A percentile compares a stretch with the other conserved stretches of the same genome.
Evolutionary conservation across 2,888 invertebrate genomes (phyloP).

Genomic region (Metacarcinus magister): DNA sequence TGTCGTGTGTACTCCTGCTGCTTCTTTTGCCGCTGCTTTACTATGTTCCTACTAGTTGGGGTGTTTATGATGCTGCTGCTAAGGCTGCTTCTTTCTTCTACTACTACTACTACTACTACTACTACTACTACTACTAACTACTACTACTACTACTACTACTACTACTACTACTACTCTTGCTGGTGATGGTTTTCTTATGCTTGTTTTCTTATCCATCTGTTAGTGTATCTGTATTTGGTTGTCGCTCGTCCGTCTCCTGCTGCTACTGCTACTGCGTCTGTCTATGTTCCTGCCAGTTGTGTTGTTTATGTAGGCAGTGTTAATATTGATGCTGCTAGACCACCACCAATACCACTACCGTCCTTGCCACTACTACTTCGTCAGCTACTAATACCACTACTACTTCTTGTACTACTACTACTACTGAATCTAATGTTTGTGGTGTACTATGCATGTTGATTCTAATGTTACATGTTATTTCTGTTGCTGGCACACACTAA

Average conservation of each 20-base stretch:
- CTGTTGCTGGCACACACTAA: not conserved
- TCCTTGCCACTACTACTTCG: not conserved
- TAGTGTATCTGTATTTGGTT: not conserved
- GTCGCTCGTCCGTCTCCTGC: not conserved
- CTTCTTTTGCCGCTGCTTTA: not conserved
- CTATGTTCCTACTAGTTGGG: not conserved
- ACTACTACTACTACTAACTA: not conserved
- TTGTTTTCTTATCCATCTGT: not conserved
- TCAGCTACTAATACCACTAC: not conserved
- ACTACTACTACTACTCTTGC: not conserved
- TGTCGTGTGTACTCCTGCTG: not conserved
- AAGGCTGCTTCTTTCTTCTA: not conserved
- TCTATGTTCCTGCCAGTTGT: not conserved
- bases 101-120: not conserved
- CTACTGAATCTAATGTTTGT: not conserved
- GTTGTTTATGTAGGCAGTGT: not conserved
- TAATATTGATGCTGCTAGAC: not conserved
- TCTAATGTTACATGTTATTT: not conserved
- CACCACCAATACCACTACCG: too few relatives aligned
- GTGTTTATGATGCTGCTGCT: not conserved
- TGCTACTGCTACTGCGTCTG: not conserved
- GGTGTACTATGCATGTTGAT: too few relatives aligned
- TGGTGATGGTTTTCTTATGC: not conserved
- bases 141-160: conserved; percentile 23
- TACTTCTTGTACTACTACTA: not conserved